phyloP scores from a whole-genome alignment of 2,888 invertebrate species.

The Eupithecia pulchellata region DNA sequence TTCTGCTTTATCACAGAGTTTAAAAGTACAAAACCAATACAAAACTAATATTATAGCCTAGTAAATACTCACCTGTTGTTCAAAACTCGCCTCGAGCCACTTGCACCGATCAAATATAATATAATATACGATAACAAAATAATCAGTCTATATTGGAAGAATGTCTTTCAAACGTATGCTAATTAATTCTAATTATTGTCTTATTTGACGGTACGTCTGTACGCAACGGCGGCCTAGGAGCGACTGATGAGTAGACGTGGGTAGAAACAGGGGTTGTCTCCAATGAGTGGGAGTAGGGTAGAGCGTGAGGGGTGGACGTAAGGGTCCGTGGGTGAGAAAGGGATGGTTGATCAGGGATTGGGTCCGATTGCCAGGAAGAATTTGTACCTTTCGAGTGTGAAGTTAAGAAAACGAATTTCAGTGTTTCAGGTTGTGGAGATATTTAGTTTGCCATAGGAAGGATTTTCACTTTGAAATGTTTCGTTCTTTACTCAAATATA shows the following conservation, averaged over 20 bases:
- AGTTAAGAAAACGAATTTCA: slow-evolving; percentile 4
- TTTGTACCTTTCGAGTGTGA: slow-evolving; percentile 56
- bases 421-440: background rate
- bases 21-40: background rate
- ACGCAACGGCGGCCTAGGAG: slow-evolving; percentile 55
- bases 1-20: background rate
- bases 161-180: slow-evolving; percentile 8
- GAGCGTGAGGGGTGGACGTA: slow-evolving; percentile 56
- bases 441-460: background rate
- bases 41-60: background rate
- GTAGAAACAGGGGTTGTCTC: slow-evolving; percentile 70
- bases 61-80: slow-evolving; percentile 13
- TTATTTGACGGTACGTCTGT: slow-evolving; percentile 47
- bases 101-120: background rate
- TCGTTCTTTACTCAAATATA: background rate
- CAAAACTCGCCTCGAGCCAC: background rate
- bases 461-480: background rate
- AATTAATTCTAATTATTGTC: slow-evolving; percentile 22
- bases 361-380: slow-evolving; percentile 65
- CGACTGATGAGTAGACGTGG: slow-evolving; percentile 65
- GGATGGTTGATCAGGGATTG: slow-evolving; percentile 52
- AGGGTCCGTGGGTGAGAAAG: slow-evolving; percentile 42
- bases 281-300: slow-evolving; percentile 64
- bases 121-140: slow-evolving; percentile 1
- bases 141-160: slow-evolving; percentile 25